phyloP scores from a whole-genome alignment of 2,113 vertebrate species.

The Nothobranchius furzeri region DNA sequence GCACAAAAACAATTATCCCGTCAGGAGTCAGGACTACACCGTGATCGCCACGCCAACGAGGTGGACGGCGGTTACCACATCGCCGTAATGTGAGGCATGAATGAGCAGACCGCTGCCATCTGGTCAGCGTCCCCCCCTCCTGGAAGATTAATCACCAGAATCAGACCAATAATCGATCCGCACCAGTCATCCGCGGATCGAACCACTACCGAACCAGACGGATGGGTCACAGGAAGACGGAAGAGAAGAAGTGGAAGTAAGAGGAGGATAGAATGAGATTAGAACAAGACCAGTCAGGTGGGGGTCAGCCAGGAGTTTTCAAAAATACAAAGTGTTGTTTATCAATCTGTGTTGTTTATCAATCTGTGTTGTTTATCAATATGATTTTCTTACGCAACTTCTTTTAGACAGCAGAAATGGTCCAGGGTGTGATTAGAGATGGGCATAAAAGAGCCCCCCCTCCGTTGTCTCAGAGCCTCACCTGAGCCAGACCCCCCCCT shows the following conservation, averaged over 20 bases:
- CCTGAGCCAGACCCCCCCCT: constrained; percentile 16
- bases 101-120: constrained; percentile 62
- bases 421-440: constrained; percentile 45
- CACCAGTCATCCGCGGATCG: constrained; percentile 65
- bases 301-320: constrained; percentile 2
- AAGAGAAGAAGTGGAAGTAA: constrained; percentile 1
- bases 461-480: constrained; percentile 2
- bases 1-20: constrained; percentile 26
- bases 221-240: constrained; percentile 52
- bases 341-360: constrained; percentile 37
- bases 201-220: constrained; percentile 49
- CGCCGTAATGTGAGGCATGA: constrained; percentile 27
- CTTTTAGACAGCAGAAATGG: constrained; percentile 38
- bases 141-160: constrained; percentile 65
- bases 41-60: constrained; percentile 22
- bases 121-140: constrained; percentile 54
- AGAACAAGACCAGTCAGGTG: neutral
- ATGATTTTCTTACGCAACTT: constrained; percentile 55
- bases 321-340: constrained; percentile 4
- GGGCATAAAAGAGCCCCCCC: constrained; percentile 22
- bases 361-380: constrained; percentile 43
- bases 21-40: constrained; percentile 36
- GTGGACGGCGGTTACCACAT: neutral
- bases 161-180: constrained; percentile 57
- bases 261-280: neutral